phyloP scores from a whole-genome alignment of 2,113 vertebrate species.

The Orthonyx spaldingii region DNA sequence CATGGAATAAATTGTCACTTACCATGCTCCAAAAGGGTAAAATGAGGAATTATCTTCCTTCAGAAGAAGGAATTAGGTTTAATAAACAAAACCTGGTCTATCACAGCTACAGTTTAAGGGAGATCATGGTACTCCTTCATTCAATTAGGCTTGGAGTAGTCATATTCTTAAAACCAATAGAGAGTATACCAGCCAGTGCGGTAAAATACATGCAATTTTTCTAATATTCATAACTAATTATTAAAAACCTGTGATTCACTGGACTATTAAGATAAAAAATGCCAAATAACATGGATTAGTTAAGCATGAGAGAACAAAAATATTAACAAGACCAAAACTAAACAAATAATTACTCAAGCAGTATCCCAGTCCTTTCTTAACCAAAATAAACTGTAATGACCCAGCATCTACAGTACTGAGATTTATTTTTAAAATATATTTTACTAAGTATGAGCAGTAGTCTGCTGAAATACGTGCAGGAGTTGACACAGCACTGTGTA shows the following conservation, averaged over 20 bases:
- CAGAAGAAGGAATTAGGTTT: not conserved
- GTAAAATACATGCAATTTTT: not conserved
- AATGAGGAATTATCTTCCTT: not conserved
- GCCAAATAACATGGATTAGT: not conserved
- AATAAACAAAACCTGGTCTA: not conserved
- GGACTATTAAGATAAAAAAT: not conserved
- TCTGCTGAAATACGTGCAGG: not conserved
- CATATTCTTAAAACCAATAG: not conserved
- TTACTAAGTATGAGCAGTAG: not conserved
- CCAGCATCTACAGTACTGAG: not conserved
- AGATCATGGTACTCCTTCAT: not conserved
- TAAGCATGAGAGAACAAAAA: not conserved
- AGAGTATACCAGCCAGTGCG: not conserved
- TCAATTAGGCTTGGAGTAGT: not conserved
- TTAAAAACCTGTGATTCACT: not conserved
- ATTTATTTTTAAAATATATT: not conserved
- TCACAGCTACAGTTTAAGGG: not conserved
- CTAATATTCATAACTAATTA: not conserved
- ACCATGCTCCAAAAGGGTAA: not conserved
- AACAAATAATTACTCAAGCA: not conserved
- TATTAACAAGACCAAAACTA: not conserved
- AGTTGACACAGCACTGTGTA: no score
- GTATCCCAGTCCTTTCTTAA: not conserved
- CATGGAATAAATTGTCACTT: not conserved
- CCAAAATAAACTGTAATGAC: not conserved